Evolutionary conservation across 2,888 invertebrate genomes (phyloP), one percentile per base, ranked within the genome.

Genomic region (Cantharis rustica): DNA sequence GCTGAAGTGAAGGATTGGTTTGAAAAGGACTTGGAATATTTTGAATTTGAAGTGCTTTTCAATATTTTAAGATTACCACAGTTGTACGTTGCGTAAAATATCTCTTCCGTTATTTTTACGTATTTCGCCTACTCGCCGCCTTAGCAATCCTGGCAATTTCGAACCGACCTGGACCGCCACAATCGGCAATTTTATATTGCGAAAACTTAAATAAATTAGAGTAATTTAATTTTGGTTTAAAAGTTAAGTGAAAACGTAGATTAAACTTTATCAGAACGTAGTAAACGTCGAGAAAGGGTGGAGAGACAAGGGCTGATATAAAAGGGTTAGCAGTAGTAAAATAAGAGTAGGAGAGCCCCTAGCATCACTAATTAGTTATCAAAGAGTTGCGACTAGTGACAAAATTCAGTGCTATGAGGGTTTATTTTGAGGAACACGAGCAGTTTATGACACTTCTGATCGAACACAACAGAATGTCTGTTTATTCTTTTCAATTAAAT

Each of bases 331-430:
- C 86, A 88, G 87, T 86, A 86, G 87, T 86, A 83, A 87, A 88
- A 87, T 87, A 86, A 86, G 87, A 86, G 87, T 86, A 76, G 86
- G 80, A 82, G 82, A 82, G 84, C 86, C 87, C 87, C 87, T 88
- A 89, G 88, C 88, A 89, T 89, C 89, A 88, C 90, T 90, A 90
- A 90, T 90, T 90, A 90, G 90, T 90, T 90, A 90, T 90, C 90
- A 90, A 90, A 90, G 90, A 89, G 87, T 88, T 87, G 84, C 84
- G 85, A 87, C 83, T 84, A 83, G 86, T 86, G 87, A 86, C 86
- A 85, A 86, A 86, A 86, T 87, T 86, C 82, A 79, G 78, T 80
- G 81, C 81, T 79, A 83, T 81, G 80, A 79, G 82, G 87, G 87
- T 86, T 87, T 85, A 86, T 86, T 87, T 86, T 86, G 86, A 86